Base-by-base conservation (phyloP, 2,888 invertebrate genomes). In the Aphidoletes aphidimyza region DNA sequence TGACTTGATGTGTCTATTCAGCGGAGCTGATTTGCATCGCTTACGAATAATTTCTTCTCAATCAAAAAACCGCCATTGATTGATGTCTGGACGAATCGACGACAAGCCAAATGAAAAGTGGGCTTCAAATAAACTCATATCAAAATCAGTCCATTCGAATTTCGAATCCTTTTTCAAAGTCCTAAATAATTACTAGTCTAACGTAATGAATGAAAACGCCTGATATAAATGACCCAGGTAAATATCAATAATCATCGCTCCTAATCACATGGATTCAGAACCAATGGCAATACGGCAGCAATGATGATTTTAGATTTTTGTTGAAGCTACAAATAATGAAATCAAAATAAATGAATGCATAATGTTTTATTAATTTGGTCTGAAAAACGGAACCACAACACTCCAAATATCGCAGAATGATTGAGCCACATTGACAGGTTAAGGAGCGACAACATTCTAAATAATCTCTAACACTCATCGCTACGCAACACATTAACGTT, bases 1-100 rank as follows among this genome's bases (percentile, higher is more conserved):
- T 37, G 37, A 37, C n/a, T 81, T 81, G 81, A 81, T 81, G 81
- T 81, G 81, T 81, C 37, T 81, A 81, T 81, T 81, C 36, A 69
- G n/a, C 3, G 17, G 69, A 5, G 14, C 69, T 54, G 22, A 26
- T 54, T 54, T 54, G 54, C 54, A 54, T 54, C 22, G n/a, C 34
- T 19, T 30, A 17, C 69, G n/a, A 11, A 69, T 5, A 69, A 30
- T 22, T 54, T 54, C 22, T 19, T 22, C 34, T 14, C 3, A 69
- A 69, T 69, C 14, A 9, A 30, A 30, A 69, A 30, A 34, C 69
- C 14, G 42, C 3, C 34, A 69, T 69, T 30, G 69, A 69, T 69
- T 69, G 69, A 69, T 69, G 69, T 69, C 22, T 54, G 54, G 14
- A 6, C 14, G 42, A 42, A 42, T 42, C n/a, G 22, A 54, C 11